Evolutionary conservation across 2,888 invertebrate genomes (phyloP), one percentile per base, ranked within the genome.

Genomic region (Calliopum simillimum): DNA sequence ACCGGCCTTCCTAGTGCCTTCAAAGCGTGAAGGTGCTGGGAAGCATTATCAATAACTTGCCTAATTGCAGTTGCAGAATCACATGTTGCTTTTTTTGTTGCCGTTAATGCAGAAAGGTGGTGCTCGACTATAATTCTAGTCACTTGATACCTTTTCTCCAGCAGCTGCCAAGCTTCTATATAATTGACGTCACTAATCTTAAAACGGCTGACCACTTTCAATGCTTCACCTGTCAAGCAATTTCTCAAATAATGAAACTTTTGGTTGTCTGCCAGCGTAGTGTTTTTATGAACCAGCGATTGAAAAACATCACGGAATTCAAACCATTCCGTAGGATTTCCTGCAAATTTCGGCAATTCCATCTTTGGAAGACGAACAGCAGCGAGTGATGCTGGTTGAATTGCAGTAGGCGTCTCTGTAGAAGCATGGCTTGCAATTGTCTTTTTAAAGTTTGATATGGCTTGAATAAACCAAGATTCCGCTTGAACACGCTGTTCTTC

Each of bases 101-200:
- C 51, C 12, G 19, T 41, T 11, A 64, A 1, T n/a, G 64, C 49
- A 14, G 51, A 5, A n/a, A 64, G n/a, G 19, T 64, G 64, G 19
- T 51, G 33, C 11, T 64, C 51, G 8, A 53, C n/a, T 21, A 64
- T 64, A 12, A 64, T 53, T 12, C 64, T 51, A 19, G 43, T 33
- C 16, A 64, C 53, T 12, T 53, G 25, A 25, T 64, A 64, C 12
- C 64, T 16, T 6, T 19, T 8, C 14, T 64, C 19, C 41, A 64
- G 33, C 16, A 64, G 41, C 13, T 41, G 33, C 64, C 64, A 64
- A 3, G 64, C 64, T 64, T 64, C 64, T 16, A 33, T 44, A 44
- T 44, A 61, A 44, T 47, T 46, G 8, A 23, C 33, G 16, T 23
- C 62, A 5, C 44, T 47, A 62, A n/a, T 19, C n/a, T 21, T 25